These are phyloP conservation scores for Polyommatus iphigenia DNA, from an alignment of 2,888 invertebrate genomes.

Conservation along the genomic window DNA sequence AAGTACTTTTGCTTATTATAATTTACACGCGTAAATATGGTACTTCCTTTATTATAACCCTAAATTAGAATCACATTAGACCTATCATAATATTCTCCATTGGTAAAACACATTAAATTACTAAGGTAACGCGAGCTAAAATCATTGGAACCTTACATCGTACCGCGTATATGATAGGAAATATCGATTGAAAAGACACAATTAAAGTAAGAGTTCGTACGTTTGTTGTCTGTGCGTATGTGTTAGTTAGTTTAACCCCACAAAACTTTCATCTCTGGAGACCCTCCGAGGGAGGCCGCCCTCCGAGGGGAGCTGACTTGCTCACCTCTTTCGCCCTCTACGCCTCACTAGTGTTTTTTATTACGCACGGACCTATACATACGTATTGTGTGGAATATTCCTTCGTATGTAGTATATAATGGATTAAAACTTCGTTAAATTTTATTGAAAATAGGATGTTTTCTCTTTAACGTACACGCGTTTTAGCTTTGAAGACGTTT, in stretches of 20 bases:
- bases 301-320: constrained; percentile 77
- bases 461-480: too few relatives aligned
- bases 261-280: constrained; percentile 78
- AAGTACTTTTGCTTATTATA: background rate
- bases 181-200: constrained; percentile 80
- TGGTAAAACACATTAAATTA: background rate
- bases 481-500: too few relatives aligned
- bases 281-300: constrained; percentile 60
- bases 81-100: background rate
- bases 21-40: background rate
- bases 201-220: constrained; percentile 79
- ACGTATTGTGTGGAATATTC: background rate
- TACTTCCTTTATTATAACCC: too few relatives aligned
- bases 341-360: constrained; percentile 60
- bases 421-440: background rate
- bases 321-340: constrained; percentile 79
- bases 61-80: too few relatives aligned
- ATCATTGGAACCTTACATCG: background rate
- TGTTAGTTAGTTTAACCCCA: constrained; percentile 75
- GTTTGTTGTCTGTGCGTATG: constrained; percentile 73
- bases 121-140: background rate
- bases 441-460: background rate
- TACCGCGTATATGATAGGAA: constrained; percentile 35
- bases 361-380: constrained; percentile 39
- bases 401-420: background rate